phyloP scores from a whole-genome alignment of 1,140 invertebrate genomes.

The Lepidurus packardi region DNA sequence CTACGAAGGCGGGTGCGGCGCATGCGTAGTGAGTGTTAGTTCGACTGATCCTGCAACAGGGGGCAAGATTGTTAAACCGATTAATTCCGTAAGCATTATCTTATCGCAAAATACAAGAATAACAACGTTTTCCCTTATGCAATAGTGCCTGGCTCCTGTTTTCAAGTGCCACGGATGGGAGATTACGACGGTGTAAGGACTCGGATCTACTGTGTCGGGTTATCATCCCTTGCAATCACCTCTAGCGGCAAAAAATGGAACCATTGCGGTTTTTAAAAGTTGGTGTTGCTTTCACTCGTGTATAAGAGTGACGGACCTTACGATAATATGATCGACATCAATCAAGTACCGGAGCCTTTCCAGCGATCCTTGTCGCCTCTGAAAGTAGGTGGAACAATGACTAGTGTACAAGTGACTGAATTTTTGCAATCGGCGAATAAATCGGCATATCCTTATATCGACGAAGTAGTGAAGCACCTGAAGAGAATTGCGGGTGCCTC shows the following conservation, averaged over 20 bases:
- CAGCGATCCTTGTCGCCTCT: slow-evolving; percentile 23
- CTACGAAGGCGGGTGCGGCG: slow-evolving; percentile 73
- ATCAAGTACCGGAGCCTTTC: slow-evolving; percentile 43
- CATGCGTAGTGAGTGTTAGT: slow-evolving; percentile 63
- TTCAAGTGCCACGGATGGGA: slow-evolving; percentile 66
- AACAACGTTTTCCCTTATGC: slow-evolving; percentile 34
- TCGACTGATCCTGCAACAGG: slow-evolving; percentile 51
- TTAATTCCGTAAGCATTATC: slow-evolving; percentile 62
- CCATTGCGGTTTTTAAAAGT: slow-evolving; percentile 49
- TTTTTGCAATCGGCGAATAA: slow-evolving; percentile 35
- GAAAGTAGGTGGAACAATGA: slow-evolving; percentile 37
- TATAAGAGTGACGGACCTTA: slow-evolving; percentile 45
- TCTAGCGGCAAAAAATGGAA: slow-evolving; percentile 44
- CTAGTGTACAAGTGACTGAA: slow-evolving; percentile 37
- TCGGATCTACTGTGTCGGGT: slow-evolving; percentile 60
- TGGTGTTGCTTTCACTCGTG: slow-evolving; percentile 41
- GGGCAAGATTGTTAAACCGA: slow-evolving; percentile 53
- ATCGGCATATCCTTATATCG: slow-evolving; percentile 38
- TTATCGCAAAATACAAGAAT: not conserved
- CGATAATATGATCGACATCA: slow-evolving; percentile 44
- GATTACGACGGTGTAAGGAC: slow-evolving; percentile 70
- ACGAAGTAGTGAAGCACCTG: slow-evolving; percentile 40
- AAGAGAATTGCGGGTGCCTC: slow-evolving; percentile 41
- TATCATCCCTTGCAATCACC: slow-evolving; percentile 52
- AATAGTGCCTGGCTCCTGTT: slow-evolving; percentile 66